phyloP scores from a whole-genome alignment of 2,113 vertebrate species.

The Carollia perspicillata region DNA sequence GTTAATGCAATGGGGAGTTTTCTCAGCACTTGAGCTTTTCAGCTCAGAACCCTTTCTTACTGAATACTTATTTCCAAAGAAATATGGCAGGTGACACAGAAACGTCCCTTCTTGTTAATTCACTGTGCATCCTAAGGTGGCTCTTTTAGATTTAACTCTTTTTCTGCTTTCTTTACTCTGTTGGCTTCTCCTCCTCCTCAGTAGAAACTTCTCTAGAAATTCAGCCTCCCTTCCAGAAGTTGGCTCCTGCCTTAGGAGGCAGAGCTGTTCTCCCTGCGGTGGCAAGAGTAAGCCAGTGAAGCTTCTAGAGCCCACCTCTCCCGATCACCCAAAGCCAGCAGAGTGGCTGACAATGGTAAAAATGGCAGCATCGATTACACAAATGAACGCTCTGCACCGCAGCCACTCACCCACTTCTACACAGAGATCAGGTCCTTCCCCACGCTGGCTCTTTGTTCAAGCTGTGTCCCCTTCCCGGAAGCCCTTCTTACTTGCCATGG shows the following conservation, averaged over 20 bases:
- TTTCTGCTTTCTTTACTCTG: background rate
- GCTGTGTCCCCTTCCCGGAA: background rate
- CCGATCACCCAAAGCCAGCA: background rate
- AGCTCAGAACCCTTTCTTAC: slow-evolving; percentile 27
- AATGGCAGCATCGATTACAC: background rate
- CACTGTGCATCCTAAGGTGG: background rate
- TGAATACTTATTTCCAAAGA: slow-evolving; percentile 55
- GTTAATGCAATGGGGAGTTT: slow-evolving; percentile 1
- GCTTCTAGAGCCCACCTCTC: background rate
- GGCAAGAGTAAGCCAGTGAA: background rate
- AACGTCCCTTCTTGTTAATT: slow-evolving; percentile 50
- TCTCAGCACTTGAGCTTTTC: background rate
- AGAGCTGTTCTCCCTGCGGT: background rate
- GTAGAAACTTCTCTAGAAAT: slow-evolving; percentile 26
- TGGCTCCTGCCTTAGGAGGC: background rate
- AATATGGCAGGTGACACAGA: slow-evolving; percentile 63
- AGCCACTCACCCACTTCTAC: too few relatives aligned
- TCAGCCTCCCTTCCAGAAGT: background rate
- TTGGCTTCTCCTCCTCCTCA: background rate
- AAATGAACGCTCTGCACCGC: background rate
- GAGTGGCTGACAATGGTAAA: background rate
- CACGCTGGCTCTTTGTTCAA: background rate
- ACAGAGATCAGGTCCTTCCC: background rate
- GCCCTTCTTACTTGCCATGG: background rate
- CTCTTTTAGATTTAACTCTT: background rate